Evolutionary conservation across 2,113 vertebrate species (phyloP).

Genomic region (Agapornis roseicollis): DNA sequence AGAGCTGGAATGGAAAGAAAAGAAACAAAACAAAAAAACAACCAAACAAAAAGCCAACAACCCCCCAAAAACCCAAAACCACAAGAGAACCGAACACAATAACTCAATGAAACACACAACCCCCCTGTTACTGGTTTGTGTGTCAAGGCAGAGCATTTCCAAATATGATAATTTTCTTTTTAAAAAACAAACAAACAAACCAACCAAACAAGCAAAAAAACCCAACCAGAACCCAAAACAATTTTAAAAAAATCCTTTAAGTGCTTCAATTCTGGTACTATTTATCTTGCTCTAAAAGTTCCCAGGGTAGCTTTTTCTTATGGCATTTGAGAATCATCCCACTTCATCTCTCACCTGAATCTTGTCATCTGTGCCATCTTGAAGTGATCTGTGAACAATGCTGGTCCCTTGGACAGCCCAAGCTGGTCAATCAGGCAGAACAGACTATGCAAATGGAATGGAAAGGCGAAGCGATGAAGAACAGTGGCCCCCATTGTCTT

Average conservation of each 20-base stretch:
- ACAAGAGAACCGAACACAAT: neutral
- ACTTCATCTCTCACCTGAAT: constrained; percentile 82
- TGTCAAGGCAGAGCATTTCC: neutral
- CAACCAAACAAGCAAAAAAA: neutral
- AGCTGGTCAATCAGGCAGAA: constrained; percentile 86
- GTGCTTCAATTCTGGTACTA: neutral
- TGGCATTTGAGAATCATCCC: constrained; percentile 57
- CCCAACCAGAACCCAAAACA: neutral
- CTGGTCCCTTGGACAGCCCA: constrained; percentile 71
- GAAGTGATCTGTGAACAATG: constrained; percentile 83
- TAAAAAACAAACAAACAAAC: no score
- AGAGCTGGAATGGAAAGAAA: neutral
- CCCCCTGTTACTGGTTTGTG: neutral
- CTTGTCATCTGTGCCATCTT: constrained; percentile 80
- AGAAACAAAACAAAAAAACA: neutral
- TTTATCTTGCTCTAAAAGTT: constrained; percentile 27
- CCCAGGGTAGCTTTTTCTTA: constrained; percentile 57
- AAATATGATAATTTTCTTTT: neutral
- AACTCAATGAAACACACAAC: neutral
- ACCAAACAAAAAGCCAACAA: neutral
- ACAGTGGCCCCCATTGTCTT: constrained; percentile 83
- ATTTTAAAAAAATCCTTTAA: neutral
- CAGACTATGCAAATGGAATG: constrained; percentile 84
- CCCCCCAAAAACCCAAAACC: neutral
- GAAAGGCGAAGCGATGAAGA: constrained; percentile 77